Evolutionary conservation across 2,888 invertebrate species (phyloP).

Genomic region (Campaea margaritaria): DNA sequence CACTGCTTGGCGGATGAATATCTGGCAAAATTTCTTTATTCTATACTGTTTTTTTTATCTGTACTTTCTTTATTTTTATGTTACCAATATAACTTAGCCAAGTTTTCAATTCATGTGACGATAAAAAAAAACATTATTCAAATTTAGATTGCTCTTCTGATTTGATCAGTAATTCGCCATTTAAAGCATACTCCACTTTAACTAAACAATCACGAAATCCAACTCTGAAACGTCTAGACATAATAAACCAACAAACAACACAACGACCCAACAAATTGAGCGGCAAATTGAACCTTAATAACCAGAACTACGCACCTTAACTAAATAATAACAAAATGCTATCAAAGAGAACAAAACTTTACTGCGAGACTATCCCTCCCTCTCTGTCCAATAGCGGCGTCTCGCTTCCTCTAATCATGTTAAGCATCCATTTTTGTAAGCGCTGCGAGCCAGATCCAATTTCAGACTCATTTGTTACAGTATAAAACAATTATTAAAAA

Average conservation of each 20-base stretch:
- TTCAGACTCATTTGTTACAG: constrained; percentile 88
- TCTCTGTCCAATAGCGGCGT: constrained; percentile 47
- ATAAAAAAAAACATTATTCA: too few species aligned
- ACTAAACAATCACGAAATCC: background rate
- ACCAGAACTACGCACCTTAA: constrained; percentile 57
- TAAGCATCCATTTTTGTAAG: constrained; percentile 88
- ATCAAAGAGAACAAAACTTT: constrained; percentile 56
- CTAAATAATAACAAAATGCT: constrained; percentile 56
- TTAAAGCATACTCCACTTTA: background rate
- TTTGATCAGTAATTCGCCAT: too few species aligned
- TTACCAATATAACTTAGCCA: too few species aligned
- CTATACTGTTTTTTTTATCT: too few species aligned
- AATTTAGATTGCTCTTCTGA: too few species aligned
- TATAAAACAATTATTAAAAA: constrained; percentile 85
- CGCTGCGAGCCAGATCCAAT: constrained; percentile 86
- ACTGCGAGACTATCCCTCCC: constrained; percentile 47
- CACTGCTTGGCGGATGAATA: too few species aligned
- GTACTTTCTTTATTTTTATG: too few species aligned
- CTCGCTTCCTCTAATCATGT: constrained; percentile 86
- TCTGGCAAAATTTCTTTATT: too few species aligned
- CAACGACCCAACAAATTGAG: constrained; percentile 48
- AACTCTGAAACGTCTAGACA: constrained; percentile 22
- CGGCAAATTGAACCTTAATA: constrained; percentile 55
- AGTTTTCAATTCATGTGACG: too few species aligned
- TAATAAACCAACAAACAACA: constrained; percentile 35